A percentile compares a stretch with the other conserved stretches of the same genome.
Evolutionary conservation across 2,113 vertebrate genomes (phyloP).

Genomic region (Centropristis striata): DNA sequence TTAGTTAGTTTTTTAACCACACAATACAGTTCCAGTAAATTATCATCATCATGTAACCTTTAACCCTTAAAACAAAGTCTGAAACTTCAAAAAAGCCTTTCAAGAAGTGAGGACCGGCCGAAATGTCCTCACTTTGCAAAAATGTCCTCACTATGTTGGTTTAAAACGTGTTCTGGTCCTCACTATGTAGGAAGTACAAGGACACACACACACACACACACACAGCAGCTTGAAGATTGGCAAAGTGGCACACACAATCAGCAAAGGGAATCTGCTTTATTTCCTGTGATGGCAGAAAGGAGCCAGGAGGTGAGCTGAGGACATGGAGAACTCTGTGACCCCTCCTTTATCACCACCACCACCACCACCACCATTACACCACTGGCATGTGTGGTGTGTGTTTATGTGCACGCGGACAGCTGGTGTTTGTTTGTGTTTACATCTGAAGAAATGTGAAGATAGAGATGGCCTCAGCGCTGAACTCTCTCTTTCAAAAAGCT

Average conservation of each 20-base stretch:
- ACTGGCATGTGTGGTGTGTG: constrained; percentile 47
- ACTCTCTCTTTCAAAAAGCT: constrained; percentile 34
- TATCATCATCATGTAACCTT: no score
- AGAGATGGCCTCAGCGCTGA: constrained; percentile 10
- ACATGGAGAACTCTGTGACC: constrained; percentile 71
- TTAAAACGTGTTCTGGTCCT: no score
- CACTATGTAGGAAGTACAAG: no score
- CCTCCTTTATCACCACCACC: constrained; percentile 16
- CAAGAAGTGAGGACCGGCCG: no score
- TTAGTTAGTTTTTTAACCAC: no score
- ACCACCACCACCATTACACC: constrained; percentile 22
- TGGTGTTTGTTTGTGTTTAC: constrained; percentile 75
- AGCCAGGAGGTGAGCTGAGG: constrained; percentile 60
- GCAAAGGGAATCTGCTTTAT: constrained; percentile 30
- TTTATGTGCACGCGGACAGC: constrained; percentile 54
- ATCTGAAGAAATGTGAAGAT: constrained; percentile 31
- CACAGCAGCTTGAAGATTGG: constrained; percentile 28
- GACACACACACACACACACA: constrained; percentile 18
- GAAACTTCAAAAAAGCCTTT: no score
- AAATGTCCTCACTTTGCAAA: no score
- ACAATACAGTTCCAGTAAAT: no score
- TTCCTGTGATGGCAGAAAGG: constrained; percentile 44
- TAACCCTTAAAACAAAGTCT: no score
- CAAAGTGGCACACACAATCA: constrained; percentile 42
- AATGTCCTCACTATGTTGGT: no score